These are phyloP conservation scores for Brachypodius melanocephalos DNA, from an alignment of 2,113 vertebrate genomes.

Conservation along the genomic window DNA sequence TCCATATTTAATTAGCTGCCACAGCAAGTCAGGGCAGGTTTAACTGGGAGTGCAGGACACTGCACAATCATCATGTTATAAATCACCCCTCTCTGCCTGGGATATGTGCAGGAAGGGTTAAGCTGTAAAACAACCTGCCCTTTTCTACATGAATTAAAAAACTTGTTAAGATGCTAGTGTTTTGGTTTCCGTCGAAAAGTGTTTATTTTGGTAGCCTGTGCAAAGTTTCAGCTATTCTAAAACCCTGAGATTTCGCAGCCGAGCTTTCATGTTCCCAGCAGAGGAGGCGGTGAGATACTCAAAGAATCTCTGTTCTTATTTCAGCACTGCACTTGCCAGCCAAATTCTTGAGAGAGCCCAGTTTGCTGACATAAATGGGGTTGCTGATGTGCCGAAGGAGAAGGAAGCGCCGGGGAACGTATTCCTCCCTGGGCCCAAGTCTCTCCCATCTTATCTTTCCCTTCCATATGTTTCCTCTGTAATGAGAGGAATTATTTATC, in stretches of 20 bases:
- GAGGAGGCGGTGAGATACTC: conserved; percentile 54
- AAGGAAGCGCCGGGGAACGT: background rate
- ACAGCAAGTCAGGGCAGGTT: background rate
- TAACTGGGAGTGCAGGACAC: background rate
- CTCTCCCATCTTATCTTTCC: conserved; percentile 42
- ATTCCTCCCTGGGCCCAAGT: background rate
- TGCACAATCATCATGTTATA: background rate
- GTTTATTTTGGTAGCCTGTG: conserved; percentile 23
- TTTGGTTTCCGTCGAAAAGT: background rate
- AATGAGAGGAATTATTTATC: conserved; percentile 61
- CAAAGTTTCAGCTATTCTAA: conserved; percentile 35
- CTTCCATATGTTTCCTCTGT: conserved; percentile 51
- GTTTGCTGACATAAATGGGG: conserved; percentile 39
- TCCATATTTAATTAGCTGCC: background rate
- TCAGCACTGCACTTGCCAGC: background rate
- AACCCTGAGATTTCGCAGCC: conserved; percentile 8
- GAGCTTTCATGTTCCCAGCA: conserved; percentile 36
- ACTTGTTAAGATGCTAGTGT: background rate
- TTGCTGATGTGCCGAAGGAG: background rate
- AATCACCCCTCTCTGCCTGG: background rate
- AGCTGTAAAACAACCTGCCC: background rate
- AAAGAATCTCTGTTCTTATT: conserved; percentile 48
- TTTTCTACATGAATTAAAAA: background rate
- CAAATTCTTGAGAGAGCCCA: conserved; percentile 17
- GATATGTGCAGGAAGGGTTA: background rate